These are phyloP conservation scores for Orientallactaga bullata DNA, from an alignment of 2,113 vertebrate genomes.

Conservation along the genomic window DNA sequence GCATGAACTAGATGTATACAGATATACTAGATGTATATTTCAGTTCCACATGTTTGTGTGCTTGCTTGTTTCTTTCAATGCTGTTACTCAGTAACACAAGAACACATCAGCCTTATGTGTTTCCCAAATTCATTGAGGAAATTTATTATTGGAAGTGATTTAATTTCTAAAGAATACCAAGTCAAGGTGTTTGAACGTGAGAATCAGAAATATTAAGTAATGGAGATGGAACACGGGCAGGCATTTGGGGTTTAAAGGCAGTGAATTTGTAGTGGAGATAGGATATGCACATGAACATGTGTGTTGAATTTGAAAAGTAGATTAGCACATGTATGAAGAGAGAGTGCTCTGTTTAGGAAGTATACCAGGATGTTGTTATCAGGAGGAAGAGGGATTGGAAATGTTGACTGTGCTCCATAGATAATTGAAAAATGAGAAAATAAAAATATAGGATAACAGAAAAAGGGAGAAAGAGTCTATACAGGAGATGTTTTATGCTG, in stretches of 20 bases:
- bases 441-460: not conserved
- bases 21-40: no score
- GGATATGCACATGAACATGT: not conserved
- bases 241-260: not conserved
- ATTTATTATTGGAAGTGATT: not conserved
- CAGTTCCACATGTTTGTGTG: not conserved
- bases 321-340: not conserved
- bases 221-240: not conserved
- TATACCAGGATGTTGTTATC: fast-evolving
- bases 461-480: not conserved
- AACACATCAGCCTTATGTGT: not conserved
- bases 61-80: not conserved
- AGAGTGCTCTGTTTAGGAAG: not conserved
- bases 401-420: not conserved
- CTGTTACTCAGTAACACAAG: not conserved
- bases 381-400: not conserved
- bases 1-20: not conserved
- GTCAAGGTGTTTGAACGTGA: not conserved
- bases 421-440: not conserved
- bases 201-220: not conserved
- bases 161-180: not conserved
- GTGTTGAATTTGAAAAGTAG: not conserved
- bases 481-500: not conserved
- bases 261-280: not conserved
- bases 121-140: constrained; percentile 4